A percentile compares a stretch with the other conserved stretches of the same genome.
phyloP scores from a whole-genome alignment of 2,888 invertebrate genomes.

The Harmothoe impar region DNA sequence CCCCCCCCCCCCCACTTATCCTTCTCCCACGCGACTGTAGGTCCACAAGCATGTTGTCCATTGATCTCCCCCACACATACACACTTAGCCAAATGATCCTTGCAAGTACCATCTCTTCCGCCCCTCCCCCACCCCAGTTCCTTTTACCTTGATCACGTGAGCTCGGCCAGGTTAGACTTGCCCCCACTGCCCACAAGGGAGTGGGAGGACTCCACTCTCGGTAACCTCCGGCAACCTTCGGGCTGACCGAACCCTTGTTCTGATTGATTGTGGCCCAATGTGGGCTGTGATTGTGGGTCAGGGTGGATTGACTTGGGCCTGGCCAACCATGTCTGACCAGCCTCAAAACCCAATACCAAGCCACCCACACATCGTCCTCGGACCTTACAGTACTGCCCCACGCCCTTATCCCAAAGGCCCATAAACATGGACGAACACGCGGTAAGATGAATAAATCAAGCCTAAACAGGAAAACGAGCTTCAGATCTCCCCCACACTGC shows the following conservation, averaged over 20 bases:
- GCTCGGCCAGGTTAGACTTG: background rate
- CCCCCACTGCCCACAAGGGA: background rate
- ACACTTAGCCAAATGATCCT: conserved; percentile 47
- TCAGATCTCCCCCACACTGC: too few relatives aligned
- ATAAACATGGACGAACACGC: background rate
- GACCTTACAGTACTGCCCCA: background rate
- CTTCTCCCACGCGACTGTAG: too few relatives aligned
- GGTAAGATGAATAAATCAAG: background rate
- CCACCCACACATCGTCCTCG: background rate
- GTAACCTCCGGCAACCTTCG: background rate
- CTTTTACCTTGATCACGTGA: conserved; percentile 53
- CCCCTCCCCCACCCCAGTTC: too few relatives aligned
- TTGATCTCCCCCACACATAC: conserved; percentile 33
- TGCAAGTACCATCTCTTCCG: background rate
- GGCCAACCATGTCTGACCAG: background rate
- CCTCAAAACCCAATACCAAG: background rate
- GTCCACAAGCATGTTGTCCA: background rate
- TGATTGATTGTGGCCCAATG: background rate
- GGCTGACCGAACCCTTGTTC: background rate
- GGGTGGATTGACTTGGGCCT: background rate
- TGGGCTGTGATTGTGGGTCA: background rate
- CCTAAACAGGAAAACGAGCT: background rate
- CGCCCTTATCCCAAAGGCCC: background rate
- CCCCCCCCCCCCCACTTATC: background rate
- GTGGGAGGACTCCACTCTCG: background rate